Conservation (phyloP, 2,888 invertebrate genomes). For the Leptura quadrifasciata region DNA sequence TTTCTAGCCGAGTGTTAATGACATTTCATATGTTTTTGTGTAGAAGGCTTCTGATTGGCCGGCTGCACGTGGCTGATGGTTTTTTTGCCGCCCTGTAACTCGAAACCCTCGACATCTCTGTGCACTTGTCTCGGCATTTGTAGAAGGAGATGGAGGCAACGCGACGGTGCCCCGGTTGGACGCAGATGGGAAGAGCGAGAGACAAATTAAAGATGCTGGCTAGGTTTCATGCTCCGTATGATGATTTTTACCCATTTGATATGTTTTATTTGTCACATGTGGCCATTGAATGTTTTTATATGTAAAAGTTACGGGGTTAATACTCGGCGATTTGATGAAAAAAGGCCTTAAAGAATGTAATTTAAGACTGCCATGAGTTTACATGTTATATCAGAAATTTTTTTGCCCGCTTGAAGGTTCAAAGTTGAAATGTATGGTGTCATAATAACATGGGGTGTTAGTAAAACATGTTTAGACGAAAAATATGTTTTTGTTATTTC, state of each 20-base stretch:
- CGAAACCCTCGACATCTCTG: constrained; percentile 54
- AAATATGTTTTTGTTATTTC: neutral
- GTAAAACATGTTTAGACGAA: neutral
- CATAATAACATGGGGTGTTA: constrained; percentile 22
- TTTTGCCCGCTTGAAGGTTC: constrained; percentile 43
- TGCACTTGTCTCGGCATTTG: constrained; percentile 57
- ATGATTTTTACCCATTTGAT: constrained; percentile 50
- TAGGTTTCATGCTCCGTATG: constrained; percentile 33
- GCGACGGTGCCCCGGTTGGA: neutral
- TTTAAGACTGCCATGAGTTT: constrained; percentile 45
- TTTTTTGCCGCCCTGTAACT: constrained; percentile 60
- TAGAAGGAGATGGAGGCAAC: neutral
- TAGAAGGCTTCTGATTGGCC: constrained; percentile 59
- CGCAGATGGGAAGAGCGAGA: neutral
- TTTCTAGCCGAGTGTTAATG: constrained; percentile 57
- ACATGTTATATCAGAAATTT: constrained; percentile 51
- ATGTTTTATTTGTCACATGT: constrained; percentile 56
- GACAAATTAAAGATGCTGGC: constrained; percentile 9
- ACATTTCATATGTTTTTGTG: constrained; percentile 60
- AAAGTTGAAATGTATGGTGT: constrained; percentile 37
- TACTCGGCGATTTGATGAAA: constrained; percentile 55
- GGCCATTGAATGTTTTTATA: constrained; percentile 58
- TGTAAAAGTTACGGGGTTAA: constrained; percentile 58
- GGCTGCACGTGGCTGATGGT: constrained; percentile 65
- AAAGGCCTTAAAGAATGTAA: constrained; percentile 52